Percentiles rank a stretch among this genome's conserved stretches.
Evolutionary conservation across 2,113 vertebrate species (phyloP).

Genomic region (Lanius ludovicianus): DNA sequence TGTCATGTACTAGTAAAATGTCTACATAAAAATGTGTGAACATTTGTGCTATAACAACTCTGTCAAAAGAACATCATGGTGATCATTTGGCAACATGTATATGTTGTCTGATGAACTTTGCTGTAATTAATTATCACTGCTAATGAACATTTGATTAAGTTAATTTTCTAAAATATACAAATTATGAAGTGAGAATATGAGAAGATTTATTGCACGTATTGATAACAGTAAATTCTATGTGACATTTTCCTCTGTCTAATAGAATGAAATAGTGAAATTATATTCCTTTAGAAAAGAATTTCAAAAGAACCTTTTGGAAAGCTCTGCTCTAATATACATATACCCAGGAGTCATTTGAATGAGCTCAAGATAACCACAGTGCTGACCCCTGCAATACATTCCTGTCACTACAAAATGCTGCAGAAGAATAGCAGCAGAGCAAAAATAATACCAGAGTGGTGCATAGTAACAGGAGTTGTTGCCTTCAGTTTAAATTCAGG

Average conservation of each 20-base stretch:
- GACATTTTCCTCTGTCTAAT: not conserved
- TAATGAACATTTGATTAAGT: conserved; percentile 76
- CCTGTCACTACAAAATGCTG: not conserved
- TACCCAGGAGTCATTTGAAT: conserved; percentile 17
- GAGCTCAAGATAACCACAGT: not conserved
- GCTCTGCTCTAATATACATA: not conserved
- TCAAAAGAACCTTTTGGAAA: conserved; percentile 2
- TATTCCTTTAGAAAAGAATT: conserved; percentile 20
- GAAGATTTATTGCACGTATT: not conserved
- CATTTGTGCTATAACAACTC: conserved; percentile 66
- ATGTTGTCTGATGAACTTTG: conserved; percentile 68
- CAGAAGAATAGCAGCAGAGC: conserved; percentile 10
- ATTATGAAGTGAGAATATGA: conserved; percentile 46
- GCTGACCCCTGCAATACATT: not conserved
- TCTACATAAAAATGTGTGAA: conserved; percentile 53
- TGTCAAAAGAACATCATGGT: conserved; percentile 70
- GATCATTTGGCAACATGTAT: conserved; percentile 54
- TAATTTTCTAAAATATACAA: conserved; percentile 73
- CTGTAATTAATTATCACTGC: conserved; percentile 71
- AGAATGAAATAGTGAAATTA: not conserved
- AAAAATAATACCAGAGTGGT: not conserved
- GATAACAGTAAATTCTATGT: not conserved
- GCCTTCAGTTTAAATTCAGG: conserved; percentile 45
- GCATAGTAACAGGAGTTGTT: not conserved
- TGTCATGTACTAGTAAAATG: conserved; percentile 8